Evolutionary conservation across 2,888 invertebrate species (phyloP), one percentile per base, ranked within the genome.

Genomic region (Escarpia spicata): DNA sequence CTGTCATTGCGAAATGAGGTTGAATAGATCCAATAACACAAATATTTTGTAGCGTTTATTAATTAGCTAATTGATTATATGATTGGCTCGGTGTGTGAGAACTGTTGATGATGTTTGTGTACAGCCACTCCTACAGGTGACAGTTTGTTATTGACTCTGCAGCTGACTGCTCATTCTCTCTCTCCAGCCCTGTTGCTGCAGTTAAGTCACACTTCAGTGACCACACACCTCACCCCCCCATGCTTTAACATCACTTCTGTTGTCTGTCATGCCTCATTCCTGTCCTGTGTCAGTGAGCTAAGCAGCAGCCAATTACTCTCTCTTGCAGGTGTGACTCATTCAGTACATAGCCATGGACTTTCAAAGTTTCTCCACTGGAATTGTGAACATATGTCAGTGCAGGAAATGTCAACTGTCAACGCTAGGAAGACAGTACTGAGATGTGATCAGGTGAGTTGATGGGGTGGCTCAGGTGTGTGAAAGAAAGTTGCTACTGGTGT

Each of bases 181-280:
- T 60, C 60, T 60, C 60, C 0, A 19, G 75, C 75, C 2, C 75
- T 75, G 26, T 26, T 75, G 75, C 75, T 75, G 75, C n/a, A 75
- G 75, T 75, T 26, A 75, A 4, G 75, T 75, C 75, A 75, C 75
- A 26, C 75, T 4, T n/a, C 75, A 75, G 75, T 75, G 75, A 75
- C n/a, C 75, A 75, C 75, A 75, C 75, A 75, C 75, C 75, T 26
- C 75, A 75, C 75, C 19, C 75, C 75, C 75, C 75, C 75, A 75
- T 26, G 19, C 75, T 26, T 75, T 75, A 75, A 75, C 75, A 19
- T 75, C 75, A 75, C 75, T 3, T 15, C 19, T 3, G 75, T 37
- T 26, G 26, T 19, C 75, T 75, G 75, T 75, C n/a, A n/a, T 26
- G 75, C 19, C 19, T 75, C 75, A 75, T 19, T 75, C n/a, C 19